Evolutionary conservation across 2,113 vertebrate genomes (phyloP), one percentile per base, ranked within the genome.

Genomic region (Aegithalos caudatus): DNA sequence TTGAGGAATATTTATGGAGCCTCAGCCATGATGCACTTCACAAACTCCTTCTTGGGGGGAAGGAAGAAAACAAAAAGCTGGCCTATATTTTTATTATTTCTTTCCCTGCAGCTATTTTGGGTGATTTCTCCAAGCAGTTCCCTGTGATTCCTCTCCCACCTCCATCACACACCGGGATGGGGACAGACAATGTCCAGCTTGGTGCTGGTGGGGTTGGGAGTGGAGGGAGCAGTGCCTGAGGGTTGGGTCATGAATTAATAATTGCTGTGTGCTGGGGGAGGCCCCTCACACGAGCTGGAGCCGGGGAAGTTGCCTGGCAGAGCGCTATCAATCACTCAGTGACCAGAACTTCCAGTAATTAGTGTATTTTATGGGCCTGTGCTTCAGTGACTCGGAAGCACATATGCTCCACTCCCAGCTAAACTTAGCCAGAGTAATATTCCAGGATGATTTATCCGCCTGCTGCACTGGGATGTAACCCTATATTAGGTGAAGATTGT

Each of bases 271-370:
- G 96, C 94, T 94, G 97, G 98, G 96, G 97, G 98, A 98, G 97
- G 96, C 97, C 98, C 97, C 33, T 98, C 97, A 94, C 96, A 97
- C 96, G 92, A 94, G 95, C 97, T 96, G 97, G 81, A 96, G 96
- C 97, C 37, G 76, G 97, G 96, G 97, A 98, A 98, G 97, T 97
- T 98, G 98, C 98, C 98, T 98, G 13, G 94, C 98, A 97, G 98
- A 98, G 97, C 31, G 86, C 97, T 98, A 98, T 98, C 98, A 98
- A 98, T 98, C 98, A 98, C 98, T 97, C 98, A 98, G 98, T 98
- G 98, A 98, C 98, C 98, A 98, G 98, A 98, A 98, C 98, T 98
- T 97, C 96, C 97, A 98, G 98, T 98, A 98, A 98, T 98, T 98
- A 98, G 98, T 98, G 98, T 98, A 98, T 98, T 98, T 98, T 98